Conservation (phyloP, 2,113 vertebrate genomes). For the Spermophilus dauricus region DNA sequence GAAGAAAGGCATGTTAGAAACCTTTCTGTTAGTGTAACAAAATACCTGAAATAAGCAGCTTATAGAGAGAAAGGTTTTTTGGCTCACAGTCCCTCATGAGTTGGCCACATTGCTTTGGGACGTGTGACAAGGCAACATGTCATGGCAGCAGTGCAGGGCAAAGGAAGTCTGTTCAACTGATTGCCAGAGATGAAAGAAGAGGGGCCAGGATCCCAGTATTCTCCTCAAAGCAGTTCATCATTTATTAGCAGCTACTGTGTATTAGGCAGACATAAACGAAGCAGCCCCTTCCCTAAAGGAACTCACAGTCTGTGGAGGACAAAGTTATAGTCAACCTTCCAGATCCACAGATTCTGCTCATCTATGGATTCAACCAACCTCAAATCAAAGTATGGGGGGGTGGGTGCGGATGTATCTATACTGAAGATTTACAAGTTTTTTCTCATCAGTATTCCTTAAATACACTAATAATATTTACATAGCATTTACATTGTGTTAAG, state of each 20-base stretch:
- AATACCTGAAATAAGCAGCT: not conserved
- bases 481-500: not conserved
- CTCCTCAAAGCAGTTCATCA: not conserved
- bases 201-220: not conserved
- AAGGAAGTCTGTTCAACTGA: not conserved
- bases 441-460: not conserved
- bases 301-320: not conserved
- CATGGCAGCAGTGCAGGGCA: not conserved
- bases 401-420: not conserved
- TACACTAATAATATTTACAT: not conserved
- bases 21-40: not conserved
- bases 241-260: not conserved
- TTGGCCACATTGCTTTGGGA: not conserved
- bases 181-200: not conserved
- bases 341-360: not conserved
- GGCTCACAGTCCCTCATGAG: not conserved
- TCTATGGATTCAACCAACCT: not conserved
- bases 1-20: not conserved
- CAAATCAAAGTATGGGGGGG: not conserved
- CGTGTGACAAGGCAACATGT: not conserved
- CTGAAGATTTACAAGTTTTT: not conserved
- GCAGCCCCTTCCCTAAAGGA: not conserved
- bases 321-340: not conserved
- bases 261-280: not conserved
- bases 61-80: not conserved